phyloP scores from a whole-genome alignment of 1,140 invertebrate genomes.

The Pseudomyrmex gracilis region DNA sequence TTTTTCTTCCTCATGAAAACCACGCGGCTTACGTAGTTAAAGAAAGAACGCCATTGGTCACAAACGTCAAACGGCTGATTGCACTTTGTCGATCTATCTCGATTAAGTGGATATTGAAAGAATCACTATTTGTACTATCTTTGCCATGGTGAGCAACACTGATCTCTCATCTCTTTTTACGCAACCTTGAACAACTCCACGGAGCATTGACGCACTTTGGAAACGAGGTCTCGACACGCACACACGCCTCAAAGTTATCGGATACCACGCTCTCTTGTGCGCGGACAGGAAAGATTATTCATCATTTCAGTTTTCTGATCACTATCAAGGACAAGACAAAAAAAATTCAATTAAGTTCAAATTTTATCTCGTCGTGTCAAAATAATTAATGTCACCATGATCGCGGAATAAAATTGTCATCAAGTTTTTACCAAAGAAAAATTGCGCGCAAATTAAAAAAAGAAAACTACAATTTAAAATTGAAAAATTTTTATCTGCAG shows the following conservation, averaged over 20 bases:
- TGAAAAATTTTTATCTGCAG: not conserved
- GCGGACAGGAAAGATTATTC: conserved; percentile 2
- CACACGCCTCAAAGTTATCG: conserved; percentile 1
- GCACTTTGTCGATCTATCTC: conserved; percentile 51
- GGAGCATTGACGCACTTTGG: conserved; percentile 30
- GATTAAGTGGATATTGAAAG: conserved; percentile 59
- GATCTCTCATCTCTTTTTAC: conserved; percentile 31
- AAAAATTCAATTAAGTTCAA: too few species aligned
- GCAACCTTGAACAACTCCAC: conserved; percentile 19
- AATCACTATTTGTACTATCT: conserved; percentile 34
- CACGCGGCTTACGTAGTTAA: conserved; percentile 7
- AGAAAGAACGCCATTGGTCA: conserved; percentile 45
- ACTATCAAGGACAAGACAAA: too few species aligned
- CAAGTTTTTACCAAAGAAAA: not conserved
- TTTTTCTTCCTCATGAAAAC: conserved; percentile 25
- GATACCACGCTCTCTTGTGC: not conserved
- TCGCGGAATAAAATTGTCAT: too few species aligned
- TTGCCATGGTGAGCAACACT: conserved; percentile 29
- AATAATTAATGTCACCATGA: too few species aligned
- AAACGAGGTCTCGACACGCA: conserved; percentile 36
- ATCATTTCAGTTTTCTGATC: not conserved
- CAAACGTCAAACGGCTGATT: conserved; percentile 53
- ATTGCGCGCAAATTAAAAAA: not conserved
- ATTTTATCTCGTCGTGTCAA: too few species aligned
- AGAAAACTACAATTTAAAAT: not conserved